Evolutionary conservation across 2,113 vertebrate species (phyloP), one percentile per base, ranked within the genome.

Genomic region (Pseudorasbora parva): DNA sequence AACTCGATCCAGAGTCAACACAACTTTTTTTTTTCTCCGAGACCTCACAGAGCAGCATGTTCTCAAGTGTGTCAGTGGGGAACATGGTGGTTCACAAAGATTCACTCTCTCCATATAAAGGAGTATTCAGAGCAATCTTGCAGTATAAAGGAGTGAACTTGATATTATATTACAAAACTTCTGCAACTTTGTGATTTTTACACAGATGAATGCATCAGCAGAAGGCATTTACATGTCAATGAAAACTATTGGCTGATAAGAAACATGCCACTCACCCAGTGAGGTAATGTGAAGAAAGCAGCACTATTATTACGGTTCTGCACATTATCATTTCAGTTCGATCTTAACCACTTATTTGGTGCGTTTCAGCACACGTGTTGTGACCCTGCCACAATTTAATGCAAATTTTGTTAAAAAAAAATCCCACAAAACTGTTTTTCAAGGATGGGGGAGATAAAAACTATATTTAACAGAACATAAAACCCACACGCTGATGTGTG

Each of bases 1-100:
- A 81, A 69, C 17, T 81, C 19, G 10, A 68, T 69, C 30, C 47
- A 69, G 10, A 51, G 47, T 81, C 78, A 69, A 81, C 78, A 56
- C 17, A 81, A 12, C 5, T 4, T 19, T 56, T 27, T 19, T 57
- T 23, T 30, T 25, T 41, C 37, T 49, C 23, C 2, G 25, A 80
- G 78, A 66, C 23, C 56, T 9, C 37, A 78, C 56, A 60, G 56
- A 45, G 12, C 56, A 43, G 41, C 43, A 79, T 47, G 77, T 79
- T 47, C 77, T 62, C n/a, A 23, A 19, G n/a, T 62, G 23, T 27
- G 41, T 62, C 23, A 17, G 37, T 1, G 23, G n/a, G 57, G 76
- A 78, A 62, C 41, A 19, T 17, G 72, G 17, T 74, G 72, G 23
- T 47, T 51, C 77, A 79, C 43, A 66, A 62, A 66, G 23, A 60